phyloP scores from a whole-genome alignment of 2,797 vertebrate genomes.

The Ispidina picta region DNA sequence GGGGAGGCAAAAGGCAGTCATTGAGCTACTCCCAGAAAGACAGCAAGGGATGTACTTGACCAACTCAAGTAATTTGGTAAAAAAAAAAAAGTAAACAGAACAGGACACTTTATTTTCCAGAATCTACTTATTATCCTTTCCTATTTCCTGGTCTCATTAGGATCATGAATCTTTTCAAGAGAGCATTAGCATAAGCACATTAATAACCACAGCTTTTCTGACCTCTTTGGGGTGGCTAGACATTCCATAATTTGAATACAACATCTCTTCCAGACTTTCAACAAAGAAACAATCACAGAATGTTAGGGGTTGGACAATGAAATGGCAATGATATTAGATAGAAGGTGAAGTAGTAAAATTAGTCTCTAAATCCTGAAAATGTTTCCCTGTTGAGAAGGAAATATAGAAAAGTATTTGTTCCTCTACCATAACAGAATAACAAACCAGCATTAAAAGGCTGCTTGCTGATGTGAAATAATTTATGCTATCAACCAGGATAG shows the following conservation, averaged over 20 bases:
- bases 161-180: neutral
- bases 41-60: neutral
- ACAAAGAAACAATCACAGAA: neutral
- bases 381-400: neutral
- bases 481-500: neutral
- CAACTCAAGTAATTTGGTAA: neutral
- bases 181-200: neutral
- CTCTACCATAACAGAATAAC: neutral
- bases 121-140: neutral
- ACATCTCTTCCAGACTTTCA: neutral
- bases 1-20: neutral
- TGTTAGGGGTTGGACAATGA: neutral
- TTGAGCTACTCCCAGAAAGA: neutral
- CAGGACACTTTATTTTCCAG: neutral
- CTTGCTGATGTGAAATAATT: neutral
- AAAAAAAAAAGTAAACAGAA: neutral
- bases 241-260: neutral
- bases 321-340: neutral
- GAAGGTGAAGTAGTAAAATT: neutral
- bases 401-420: neutral
- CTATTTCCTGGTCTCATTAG: neutral
- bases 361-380: neutral
- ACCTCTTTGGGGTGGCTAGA: neutral
- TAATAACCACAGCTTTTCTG: neutral
- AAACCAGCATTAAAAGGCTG: neutral